Evolutionary conservation across 1,140 invertebrate species (phyloP), one percentile per base, ranked within the genome.

Genomic region (Sesamia nonagrioides): DNA sequence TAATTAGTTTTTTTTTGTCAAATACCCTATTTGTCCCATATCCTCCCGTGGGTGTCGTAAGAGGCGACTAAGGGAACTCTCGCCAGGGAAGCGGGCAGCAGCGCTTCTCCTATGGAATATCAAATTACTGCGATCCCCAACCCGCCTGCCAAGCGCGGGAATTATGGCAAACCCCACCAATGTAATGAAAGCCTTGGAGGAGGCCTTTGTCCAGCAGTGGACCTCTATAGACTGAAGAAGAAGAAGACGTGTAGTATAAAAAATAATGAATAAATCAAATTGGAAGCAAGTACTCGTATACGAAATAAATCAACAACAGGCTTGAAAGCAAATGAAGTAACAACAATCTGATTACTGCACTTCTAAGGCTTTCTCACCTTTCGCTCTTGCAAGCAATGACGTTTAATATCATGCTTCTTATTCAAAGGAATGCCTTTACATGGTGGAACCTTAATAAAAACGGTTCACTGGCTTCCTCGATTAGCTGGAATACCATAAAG

Each of bases 291-390:
- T 66, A n/a, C 35, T 37, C 35, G 21, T 52, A 17, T 17, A 2
- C 17, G 35, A 72, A 72, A 72, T 72, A 74, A 74, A 74, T 74
- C 37, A 74, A 18, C 35, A 15, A 45, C 54, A 42, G 42, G 33
- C 72, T 42, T 40, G 54, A 60, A 74, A 48, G 54, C 17, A 61
- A 74, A 74, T 74, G 56, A 56, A 74, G 72, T 74, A 74, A 74
- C 72, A 56, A 40, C 61, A 66, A 66, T 66, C 21, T 66, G 61
- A 66, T 66, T 66, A 66, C 61, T 66, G 61, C 61, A 66, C 37
- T 66, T 42, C 18, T 66, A 66, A 13, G 61, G 66, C 15, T 33
- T 48, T 40, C 42, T 6, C 18, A 56, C 13, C 60, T 37, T 37
- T 61, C 60, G n/a, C 37, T 17, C 61, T 37, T 17, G 42, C 61